phyloP scores from a whole-genome alignment of 2,888 invertebrate species.

The Xanthostigma xanthostigma region DNA sequence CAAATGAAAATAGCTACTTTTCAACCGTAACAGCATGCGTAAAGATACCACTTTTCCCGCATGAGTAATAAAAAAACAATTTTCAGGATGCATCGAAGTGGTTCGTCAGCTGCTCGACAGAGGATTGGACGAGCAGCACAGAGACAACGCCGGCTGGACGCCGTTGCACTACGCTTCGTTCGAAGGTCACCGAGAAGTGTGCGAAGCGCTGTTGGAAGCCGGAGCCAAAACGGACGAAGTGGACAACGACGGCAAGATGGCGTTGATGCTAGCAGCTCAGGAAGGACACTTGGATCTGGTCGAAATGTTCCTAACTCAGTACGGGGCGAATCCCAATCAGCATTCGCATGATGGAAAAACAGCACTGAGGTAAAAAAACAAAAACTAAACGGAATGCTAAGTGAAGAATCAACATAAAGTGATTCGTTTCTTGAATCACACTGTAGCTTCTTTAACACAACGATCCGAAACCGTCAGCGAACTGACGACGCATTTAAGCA shows the following conservation, averaged over 20 bases:
- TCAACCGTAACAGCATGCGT: too few relatives aligned
- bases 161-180: conserved; percentile 92
- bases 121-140: conserved; percentile 72
- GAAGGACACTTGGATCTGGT: conserved; percentile 63
- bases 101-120: conserved; percentile 78
- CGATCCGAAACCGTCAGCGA: too few relatives aligned
- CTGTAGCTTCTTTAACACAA: too few relatives aligned
- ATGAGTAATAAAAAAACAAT: too few relatives aligned
- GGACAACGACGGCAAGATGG: conserved; percentile 82
- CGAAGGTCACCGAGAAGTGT: conserved; percentile 77
- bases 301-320: conserved; percentile 53
- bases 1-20: too few relatives aligned
- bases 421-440: too few relatives aligned
- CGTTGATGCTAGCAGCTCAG: conserved; percentile 77
- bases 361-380: conserved; percentile 45
- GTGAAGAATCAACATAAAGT: too few relatives aligned
- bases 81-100: conserved; percentile 60
- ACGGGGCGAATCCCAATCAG: conserved; percentile 67
- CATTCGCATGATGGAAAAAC: conserved; percentile 84
- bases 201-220: conserved; percentile 67
- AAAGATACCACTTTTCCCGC: too few relatives aligned
- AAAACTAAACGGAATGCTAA: too few relatives aligned
- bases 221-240: conserved; percentile 79
- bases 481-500: too few relatives aligned
- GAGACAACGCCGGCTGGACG: conserved; percentile 95